phyloP scores from a whole-genome alignment of 2,797 vertebrate genomes.

The Cygnus olor region DNA sequence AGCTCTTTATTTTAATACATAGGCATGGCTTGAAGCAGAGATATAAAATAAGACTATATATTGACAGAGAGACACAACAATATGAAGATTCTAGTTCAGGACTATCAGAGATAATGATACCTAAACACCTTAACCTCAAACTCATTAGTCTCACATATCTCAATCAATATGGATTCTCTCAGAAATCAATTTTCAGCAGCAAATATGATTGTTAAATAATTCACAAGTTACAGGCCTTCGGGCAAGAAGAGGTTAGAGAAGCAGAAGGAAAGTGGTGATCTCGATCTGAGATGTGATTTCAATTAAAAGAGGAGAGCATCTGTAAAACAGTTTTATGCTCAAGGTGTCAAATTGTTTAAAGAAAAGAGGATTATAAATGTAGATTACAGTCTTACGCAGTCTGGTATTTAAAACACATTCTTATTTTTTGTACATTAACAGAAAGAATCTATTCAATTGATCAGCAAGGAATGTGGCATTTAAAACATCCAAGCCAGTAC shows the following conservation, averaged over 20 bases:
- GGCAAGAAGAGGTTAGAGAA: conserved; percentile 77
- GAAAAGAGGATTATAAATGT: conserved; percentile 44
- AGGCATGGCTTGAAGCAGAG: background rate
- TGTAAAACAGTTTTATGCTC: conserved; percentile 59
- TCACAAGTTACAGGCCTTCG: conserved; percentile 79
- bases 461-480: background rate
- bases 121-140: conserved; percentile 80
- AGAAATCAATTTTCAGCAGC: conserved; percentile 83
- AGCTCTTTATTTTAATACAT: conserved; percentile 1
- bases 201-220: conserved; percentile 88
- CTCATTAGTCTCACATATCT: conserved; percentile 82
- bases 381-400: background rate
- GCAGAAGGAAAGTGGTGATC: conserved; percentile 73
- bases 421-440: background rate
- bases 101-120: conserved; percentile 71
- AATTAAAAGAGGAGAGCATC: conserved; percentile 71
- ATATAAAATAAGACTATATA: conserved; percentile 20
- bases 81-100: conserved; percentile 56
- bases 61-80: conserved; percentile 60
- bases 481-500: background rate
- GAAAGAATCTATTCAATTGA: background rate
- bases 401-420: conserved; percentile 30
- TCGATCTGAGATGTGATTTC: conserved; percentile 76
- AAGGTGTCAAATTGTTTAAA: conserved; percentile 31
- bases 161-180: conserved; percentile 85